Conservation (phyloP, 2,113 vertebrate species). For the Macaca fascicularis region DNA sequence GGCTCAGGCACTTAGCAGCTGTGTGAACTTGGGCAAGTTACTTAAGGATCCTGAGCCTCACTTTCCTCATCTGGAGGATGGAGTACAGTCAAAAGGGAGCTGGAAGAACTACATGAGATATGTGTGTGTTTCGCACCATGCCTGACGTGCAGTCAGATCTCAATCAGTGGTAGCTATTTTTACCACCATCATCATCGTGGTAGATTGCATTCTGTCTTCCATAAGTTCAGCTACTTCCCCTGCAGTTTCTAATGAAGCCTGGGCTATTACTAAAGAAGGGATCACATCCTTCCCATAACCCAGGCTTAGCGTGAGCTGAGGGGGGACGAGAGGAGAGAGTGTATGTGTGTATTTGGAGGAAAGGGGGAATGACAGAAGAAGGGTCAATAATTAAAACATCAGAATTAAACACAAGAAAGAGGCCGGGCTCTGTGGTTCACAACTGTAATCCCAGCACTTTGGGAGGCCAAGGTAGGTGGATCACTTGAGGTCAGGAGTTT, state of each 20-base stretch:
- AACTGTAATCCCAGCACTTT: no score
- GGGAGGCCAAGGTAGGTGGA: no score
- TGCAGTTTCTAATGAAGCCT: neutral
- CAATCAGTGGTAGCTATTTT: neutral
- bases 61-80: constrained; percentile 19
- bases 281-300: neutral
- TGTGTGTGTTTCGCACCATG: neutral
- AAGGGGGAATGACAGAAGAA: neutral
- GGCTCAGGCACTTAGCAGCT: neutral
- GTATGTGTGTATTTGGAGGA: neutral
- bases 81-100: neutral
- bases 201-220: neutral
- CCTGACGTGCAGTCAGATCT: neutral
- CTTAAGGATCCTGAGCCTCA: neutral
- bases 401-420: no score
- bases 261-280: neutral
- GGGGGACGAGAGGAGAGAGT: neutral
- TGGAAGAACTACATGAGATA: neutral
- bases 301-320: neutral
- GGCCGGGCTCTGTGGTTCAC: no score
- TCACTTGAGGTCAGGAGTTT: no score
- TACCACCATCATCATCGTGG: neutral
- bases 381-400: neutral
- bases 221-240: neutral
- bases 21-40: neutral